Base-by-base conservation (phyloP, 2,113 vertebrate genomes). In the Dicerorhinus sumatrensis region DNA sequence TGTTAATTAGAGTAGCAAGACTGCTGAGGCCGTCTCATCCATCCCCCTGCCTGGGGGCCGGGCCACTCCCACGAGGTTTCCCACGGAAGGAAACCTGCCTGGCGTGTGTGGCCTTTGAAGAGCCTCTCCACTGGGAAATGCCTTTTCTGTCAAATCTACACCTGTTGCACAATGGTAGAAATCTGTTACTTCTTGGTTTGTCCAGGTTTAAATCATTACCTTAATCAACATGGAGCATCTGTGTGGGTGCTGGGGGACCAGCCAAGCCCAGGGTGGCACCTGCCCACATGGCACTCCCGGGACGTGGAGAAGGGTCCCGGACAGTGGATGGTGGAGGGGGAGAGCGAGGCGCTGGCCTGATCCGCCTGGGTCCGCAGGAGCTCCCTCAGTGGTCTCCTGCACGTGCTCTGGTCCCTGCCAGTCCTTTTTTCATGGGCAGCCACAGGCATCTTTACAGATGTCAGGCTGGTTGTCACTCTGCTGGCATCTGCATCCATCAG, bases 251-350 rank as follows among this genome's bases (percentile, higher is more conserved):
- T 80, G 27, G 63, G 23, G 46, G 23, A 21, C 39, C 48, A 1
- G 13, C 21, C 8, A 23, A 88, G 51, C 63, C 21, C 25, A 17
- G 36, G 3, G 23, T 20, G 33, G 58, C 10, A 17, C 3, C 79
- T 33, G 12, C 42, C n/a, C 9, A 3, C 0, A 0, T 29, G n/a
- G 20, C 73, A 31, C 16, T 60, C 77, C 18, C 1, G 0, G 67
- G 6, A 14, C 0, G 0, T n/a, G 20, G 48, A 13, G 4, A 20
- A 75, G 31, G 25, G 3, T 33, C 82, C 0, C 58, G n/a, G 21
- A 9, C n/a, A 13, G 11, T 39, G 25, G 8, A 29, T 13, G 3
- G 3, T 29, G 31, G 60, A 5, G 13, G 5, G 33, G 21, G 83
- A 8, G 21, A 56, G 39, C 4, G 0, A 8, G 29, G 63, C 9